These are phyloP conservation scores for Pristionchus fissidentatus DNA, from an alignment of 2,888 invertebrate species.

Conservation along the genomic window DNA sequence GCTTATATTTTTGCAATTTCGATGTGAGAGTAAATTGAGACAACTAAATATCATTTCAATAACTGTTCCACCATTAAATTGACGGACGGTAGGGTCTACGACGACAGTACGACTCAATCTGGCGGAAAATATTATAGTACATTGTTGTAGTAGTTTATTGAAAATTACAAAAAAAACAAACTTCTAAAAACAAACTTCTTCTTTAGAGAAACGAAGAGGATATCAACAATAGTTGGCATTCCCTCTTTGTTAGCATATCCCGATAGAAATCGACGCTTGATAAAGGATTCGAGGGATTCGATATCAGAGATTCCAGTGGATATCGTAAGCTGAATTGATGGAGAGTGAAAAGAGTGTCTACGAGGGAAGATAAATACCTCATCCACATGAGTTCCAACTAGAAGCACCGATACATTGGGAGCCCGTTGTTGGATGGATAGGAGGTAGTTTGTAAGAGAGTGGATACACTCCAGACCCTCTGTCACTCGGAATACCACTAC, in stretches of 20 bases:
- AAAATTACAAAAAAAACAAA: background rate
- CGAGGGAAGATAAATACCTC: conserved; percentile 64
- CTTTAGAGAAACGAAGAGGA: conserved; percentile 91
- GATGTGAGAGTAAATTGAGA: no score
- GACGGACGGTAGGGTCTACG: no score
- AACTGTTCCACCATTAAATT: no score
- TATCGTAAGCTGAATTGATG: background rate
- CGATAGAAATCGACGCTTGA: background rate
- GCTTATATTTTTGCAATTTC: no score
- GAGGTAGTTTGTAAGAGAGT: background rate
- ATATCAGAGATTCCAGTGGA: conserved; percentile 16
- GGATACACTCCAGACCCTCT: conserved; percentile 90
- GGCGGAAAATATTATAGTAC: background rate
- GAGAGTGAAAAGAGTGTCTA: no score
- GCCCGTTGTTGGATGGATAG: conserved; percentile 84
- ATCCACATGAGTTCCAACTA: conserved; percentile 96
- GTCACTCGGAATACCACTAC: conserved; percentile 94
- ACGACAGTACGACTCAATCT: background rate
- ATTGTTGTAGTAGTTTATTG: background rate
- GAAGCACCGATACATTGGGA: conserved; percentile 94
- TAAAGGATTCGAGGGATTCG: background rate
- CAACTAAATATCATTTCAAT: no score
- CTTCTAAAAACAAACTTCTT: background rate
- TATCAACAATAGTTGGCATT: conserved; percentile 91
- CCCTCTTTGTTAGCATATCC: conserved; percentile 88